A percentile compares a stretch with the other conserved stretches of the same genome.
These are phyloP conservation scores for Lampris megalopsis DNA, from an alignment of 2,113 vertebrate species.

Conservation along the genomic window DNA sequence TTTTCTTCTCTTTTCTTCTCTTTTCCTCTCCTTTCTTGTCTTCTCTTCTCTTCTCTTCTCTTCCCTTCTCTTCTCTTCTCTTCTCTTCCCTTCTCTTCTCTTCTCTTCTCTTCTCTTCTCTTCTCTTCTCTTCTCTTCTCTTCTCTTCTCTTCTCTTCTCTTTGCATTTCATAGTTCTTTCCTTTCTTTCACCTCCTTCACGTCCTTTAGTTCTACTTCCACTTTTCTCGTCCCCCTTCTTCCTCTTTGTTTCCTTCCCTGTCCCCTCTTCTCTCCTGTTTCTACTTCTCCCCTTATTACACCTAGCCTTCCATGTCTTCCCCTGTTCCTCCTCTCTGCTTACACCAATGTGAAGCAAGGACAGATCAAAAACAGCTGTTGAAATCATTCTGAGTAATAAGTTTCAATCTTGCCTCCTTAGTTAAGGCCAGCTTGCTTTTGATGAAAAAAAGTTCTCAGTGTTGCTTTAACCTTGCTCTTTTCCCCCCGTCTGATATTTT, in stretches of 20 bases:
- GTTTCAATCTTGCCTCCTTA: conserved; percentile 44
- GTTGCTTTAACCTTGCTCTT: conserved; percentile 51
- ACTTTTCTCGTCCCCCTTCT: too few relatives aligned
- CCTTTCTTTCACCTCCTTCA: too few relatives aligned
- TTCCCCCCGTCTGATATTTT: neutral
- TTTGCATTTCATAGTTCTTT: too few relatives aligned
- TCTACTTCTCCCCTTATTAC: too few relatives aligned
- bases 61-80: neutral
- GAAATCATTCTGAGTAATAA: conserved; percentile 67
- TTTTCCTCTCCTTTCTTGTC: too few relatives aligned
- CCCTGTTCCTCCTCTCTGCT: too few relatives aligned
- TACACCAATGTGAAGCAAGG: conserved; percentile 55
- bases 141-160: too few relatives aligned
- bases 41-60: neutral
- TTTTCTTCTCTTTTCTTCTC: neutral
- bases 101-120: conserved; percentile 8
- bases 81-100: too few relatives aligned
- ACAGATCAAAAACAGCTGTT: conserved; percentile 80
- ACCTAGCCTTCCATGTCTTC: too few relatives aligned
- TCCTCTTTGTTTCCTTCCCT: too few relatives aligned
- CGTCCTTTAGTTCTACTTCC: too few relatives aligned
- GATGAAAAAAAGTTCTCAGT: conserved; percentile 39
- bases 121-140: conserved; percentile 15
- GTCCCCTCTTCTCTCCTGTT: too few relatives aligned
- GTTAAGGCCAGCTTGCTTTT: conserved; percentile 42